Evolutionary conservation across 1,140 invertebrate genomes (phyloP).

Genomic region (Bombus soroeensis): DNA sequence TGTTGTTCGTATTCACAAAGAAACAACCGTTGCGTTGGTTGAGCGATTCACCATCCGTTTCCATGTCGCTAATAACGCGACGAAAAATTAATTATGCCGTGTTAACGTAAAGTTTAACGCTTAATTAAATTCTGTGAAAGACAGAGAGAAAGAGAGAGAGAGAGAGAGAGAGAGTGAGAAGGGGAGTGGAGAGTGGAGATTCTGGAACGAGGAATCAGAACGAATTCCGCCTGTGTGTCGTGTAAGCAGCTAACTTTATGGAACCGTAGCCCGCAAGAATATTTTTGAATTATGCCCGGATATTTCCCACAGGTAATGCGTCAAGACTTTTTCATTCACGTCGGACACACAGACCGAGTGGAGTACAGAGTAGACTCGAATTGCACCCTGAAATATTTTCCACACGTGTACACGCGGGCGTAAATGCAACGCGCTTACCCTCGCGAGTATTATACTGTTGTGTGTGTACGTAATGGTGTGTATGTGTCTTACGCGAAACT

Average conservation of each 20-base stretch:
- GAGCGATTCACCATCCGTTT: background rate
- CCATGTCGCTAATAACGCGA: background rate
- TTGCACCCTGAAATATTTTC: slow-evolving; percentile 5
- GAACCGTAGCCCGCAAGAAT: background rate
- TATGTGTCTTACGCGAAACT: background rate
- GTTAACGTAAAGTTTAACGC: slow-evolving; percentile 28
- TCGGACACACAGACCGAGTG: background rate
- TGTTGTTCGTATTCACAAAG: no score
- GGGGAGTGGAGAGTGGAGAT: background rate
- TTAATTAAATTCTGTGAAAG: slow-evolving; percentile 62
- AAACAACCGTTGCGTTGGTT: background rate
- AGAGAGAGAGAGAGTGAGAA: background rate
- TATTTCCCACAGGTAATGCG: slow-evolving; percentile 36
- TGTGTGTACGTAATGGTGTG: background rate
- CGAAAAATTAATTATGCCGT: slow-evolving; percentile 46
- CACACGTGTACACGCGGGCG: background rate
- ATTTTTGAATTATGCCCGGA: slow-evolving; percentile 36
- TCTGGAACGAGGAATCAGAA: background rate
- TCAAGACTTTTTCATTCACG: slow-evolving; percentile 36
- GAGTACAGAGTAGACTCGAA: slow-evolving; percentile 9
- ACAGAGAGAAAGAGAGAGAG: background rate
- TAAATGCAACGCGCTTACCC: slow-evolving; percentile 2
- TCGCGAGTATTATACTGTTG: background rate
- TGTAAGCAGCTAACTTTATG: slow-evolving; percentile 16
- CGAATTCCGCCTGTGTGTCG: slow-evolving; percentile 21